Percentiles rank a stretch among this genome's conserved stretches.
Evolutionary conservation across 2,888 invertebrate species (phyloP).

Genomic region (Nasonovia ribisnigri): DNA sequence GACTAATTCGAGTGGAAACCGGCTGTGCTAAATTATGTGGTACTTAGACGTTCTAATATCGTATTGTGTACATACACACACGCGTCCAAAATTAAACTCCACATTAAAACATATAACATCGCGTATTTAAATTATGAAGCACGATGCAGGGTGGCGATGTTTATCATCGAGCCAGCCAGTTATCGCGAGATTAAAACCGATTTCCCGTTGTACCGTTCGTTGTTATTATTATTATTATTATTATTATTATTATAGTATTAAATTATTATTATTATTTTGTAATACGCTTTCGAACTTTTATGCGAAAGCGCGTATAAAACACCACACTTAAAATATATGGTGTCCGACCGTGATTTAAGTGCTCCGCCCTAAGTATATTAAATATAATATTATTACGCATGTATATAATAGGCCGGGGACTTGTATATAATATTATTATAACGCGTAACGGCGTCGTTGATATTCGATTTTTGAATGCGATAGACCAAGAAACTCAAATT

Average conservation of each 20-base stretch:
- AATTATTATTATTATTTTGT: not conserved
- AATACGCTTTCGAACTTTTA: not conserved
- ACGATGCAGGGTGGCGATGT: not conserved
- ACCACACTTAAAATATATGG: not conserved
- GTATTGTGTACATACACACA: slow-evolving; percentile 4
- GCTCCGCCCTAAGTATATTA: not conserved
- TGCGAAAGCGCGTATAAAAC: not conserved
- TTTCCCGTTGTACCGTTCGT: not conserved
- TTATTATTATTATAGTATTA: not conserved
- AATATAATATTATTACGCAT: not conserved
- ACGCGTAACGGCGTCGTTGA: not conserved
- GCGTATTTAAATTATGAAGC: slow-evolving; percentile 30
- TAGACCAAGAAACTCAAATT: not conserved
- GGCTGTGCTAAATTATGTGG: slow-evolving; percentile 31
- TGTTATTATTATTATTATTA: not conserved
- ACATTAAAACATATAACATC: slow-evolving; percentile 11
- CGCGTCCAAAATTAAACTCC: slow-evolving; percentile 17
- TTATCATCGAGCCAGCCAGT: not conserved
- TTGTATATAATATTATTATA: not conserved
- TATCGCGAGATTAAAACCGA: not conserved
- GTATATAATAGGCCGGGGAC: no score
- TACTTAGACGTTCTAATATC: slow-evolving; percentile 22
- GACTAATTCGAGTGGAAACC: slow-evolving; percentile 45
- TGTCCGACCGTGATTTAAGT: not conserved
- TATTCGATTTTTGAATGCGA: not conserved